Conservation (phyloP, 2,113 vertebrate species). For the Guaruba guarouba region DNA sequence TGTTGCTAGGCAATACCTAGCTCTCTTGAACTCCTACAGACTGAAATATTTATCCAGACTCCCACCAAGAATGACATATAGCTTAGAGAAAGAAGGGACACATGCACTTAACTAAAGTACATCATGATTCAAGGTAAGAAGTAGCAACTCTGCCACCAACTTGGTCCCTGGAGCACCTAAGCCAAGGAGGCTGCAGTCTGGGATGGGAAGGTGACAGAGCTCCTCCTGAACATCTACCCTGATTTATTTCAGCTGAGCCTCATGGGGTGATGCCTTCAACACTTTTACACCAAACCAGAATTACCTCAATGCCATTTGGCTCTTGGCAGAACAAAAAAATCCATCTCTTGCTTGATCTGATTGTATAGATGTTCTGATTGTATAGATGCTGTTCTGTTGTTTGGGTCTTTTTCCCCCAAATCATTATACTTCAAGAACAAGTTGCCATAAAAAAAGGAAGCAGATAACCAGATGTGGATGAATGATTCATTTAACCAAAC, state of each 20-base stretch:
- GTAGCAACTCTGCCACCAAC: not conserved
- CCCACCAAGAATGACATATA: not conserved
- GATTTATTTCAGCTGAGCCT: not conserved
- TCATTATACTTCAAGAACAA: not conserved
- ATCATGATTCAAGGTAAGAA: not conserved
- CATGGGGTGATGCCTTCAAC: not conserved
- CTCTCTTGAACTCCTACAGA: conserved; percentile 58
- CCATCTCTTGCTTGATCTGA: not conserved
- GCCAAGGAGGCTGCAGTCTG: not conserved
- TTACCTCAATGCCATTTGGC: fast-evolving
- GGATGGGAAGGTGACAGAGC: not conserved
- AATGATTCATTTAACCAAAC: not conserved
- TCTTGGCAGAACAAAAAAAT: fast-evolving
- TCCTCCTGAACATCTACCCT: not conserved
- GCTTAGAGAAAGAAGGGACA: not conserved
- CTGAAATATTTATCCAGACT: conserved; percentile 59
- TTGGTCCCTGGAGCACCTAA: not conserved
- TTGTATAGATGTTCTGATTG: not conserved
- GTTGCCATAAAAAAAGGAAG: not conserved
- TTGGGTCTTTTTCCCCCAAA: not conserved
- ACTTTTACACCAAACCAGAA: not conserved
- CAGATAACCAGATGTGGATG: not conserved
- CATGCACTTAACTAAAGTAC: not conserved
- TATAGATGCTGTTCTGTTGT: not conserved
- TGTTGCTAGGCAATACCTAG: conserved; percentile 71